Evolutionary conservation across 2,113 vertebrate species (phyloP).

Genomic region (Camarhynchus parvulus): DNA sequence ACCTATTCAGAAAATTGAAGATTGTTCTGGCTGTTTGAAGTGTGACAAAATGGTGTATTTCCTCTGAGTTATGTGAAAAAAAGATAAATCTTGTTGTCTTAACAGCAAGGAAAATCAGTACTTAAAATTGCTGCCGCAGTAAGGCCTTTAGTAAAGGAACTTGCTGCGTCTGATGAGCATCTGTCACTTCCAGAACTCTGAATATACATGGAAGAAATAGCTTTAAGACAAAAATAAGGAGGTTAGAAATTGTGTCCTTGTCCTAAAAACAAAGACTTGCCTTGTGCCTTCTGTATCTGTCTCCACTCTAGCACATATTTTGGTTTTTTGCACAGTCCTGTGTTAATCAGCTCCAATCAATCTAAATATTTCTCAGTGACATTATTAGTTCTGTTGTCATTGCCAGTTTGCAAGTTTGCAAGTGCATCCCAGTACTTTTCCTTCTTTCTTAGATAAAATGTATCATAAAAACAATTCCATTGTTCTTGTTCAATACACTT

Average conservation of each 20-base stretch:
- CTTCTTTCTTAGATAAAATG: neutral
- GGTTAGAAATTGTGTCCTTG: neutral
- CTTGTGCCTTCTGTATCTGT: neutral
- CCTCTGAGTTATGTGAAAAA: neutral
- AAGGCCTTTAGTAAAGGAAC: neutral
- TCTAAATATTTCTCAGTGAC: neutral
- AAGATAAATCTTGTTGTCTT: neutral
- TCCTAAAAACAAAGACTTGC: neutral
- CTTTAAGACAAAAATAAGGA: neutral
- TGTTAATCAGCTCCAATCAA: neutral
- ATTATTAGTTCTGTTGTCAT: neutral
- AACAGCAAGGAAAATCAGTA: neutral
- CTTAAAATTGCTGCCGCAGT: neutral
- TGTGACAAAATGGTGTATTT: neutral
- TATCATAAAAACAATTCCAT: neutral
- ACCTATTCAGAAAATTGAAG: neutral
- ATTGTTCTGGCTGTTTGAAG: neutral
- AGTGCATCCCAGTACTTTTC: neutral
- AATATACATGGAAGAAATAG: neutral
- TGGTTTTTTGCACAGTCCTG: neutral
- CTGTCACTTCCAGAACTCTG: neutral
- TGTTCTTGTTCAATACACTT: neutral
- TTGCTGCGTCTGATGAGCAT: neutral
- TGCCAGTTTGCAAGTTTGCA: neutral
- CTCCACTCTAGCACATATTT: neutral